Percentiles rank a stretch among this genome's conserved stretches.
phyloP scores from a whole-genome alignment of 2,113 vertebrate genomes.

The Syngnathus floridae region DNA sequence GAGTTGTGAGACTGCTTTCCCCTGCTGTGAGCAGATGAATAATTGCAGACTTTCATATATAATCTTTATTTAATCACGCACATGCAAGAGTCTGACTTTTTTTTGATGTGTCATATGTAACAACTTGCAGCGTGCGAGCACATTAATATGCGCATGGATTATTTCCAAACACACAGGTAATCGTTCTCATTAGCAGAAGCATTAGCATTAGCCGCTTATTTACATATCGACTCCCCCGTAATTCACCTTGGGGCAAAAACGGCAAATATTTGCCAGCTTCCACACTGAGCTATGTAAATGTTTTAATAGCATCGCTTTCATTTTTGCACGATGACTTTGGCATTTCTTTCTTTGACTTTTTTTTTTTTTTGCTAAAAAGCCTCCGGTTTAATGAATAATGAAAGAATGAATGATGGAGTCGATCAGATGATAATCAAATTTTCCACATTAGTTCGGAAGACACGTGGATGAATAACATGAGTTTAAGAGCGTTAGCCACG shows the following conservation, averaged over 20 bases:
- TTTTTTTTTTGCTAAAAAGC: not conserved
- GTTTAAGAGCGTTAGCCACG: not conserved
- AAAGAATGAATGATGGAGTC: not conserved
- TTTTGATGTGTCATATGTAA: slow-evolving; percentile 30
- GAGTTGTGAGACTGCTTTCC: slow-evolving; percentile 11
- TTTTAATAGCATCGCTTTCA: not conserved
- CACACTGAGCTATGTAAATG: not conserved
- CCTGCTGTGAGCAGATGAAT: slow-evolving; percentile 25
- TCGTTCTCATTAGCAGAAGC: not conserved
- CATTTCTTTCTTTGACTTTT: not conserved
- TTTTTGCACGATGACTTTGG: not conserved
- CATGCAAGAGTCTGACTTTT: slow-evolving; percentile 7
- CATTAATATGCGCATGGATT: not conserved
- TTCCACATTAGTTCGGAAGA: not conserved
- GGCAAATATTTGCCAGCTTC: not conserved
- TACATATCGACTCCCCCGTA: not conserved
- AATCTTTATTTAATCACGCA: slow-evolving; percentile 29
- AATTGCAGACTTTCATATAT: slow-evolving; percentile 19
- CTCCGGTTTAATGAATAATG: not conserved
- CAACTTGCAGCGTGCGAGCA: not conserved
- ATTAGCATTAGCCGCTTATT: not conserved
- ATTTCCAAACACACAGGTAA: not conserved
- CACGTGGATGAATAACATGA: not conserved
- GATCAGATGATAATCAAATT: not conserved
- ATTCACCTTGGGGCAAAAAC: not conserved